phyloP scores from a whole-genome alignment of 2,797 vertebrate species.

The Lophotriccus pileatus region DNA sequence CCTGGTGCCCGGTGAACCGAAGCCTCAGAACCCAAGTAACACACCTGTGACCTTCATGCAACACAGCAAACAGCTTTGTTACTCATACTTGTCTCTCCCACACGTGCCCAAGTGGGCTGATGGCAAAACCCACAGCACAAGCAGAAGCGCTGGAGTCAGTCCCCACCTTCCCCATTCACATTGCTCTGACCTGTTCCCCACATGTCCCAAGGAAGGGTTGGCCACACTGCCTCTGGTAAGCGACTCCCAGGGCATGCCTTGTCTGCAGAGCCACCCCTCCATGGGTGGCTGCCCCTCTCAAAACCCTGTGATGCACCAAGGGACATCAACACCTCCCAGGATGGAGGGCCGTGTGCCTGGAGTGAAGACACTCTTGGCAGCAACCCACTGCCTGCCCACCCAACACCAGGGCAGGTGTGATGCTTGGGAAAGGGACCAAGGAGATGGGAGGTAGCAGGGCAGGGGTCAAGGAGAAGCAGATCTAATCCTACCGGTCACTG shows the following conservation, averaged over 20 bases:
- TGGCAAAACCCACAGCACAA: background rate
- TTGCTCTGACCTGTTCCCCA: background rate
- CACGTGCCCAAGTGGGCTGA: rapidly evolving
- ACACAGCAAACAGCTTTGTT: background rate
- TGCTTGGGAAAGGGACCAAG: background rate
- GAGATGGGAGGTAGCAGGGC: background rate
- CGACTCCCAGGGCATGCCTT: background rate
- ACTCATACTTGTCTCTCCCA: background rate
- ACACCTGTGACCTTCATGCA: background rate
- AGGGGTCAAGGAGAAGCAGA: background rate
- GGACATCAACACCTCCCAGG: background rate
- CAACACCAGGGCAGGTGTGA: background rate
- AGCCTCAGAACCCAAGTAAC: background rate
- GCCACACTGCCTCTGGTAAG: background rate
- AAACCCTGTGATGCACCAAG: rapidly evolving
- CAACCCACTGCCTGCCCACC: background rate
- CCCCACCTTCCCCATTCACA: background rate
- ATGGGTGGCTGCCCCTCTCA: background rate
- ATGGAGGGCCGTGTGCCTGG: too few relatives aligned
- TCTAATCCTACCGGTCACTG: background rate
- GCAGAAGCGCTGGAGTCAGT: background rate
- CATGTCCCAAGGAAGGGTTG: rapidly evolving
- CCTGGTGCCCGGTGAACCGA: background rate
- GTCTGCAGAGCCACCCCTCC: background rate
- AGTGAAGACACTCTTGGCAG: background rate